Base-by-base conservation (phyloP, 2,888 invertebrate species). In the Phlogophora meticulosa region DNA sequence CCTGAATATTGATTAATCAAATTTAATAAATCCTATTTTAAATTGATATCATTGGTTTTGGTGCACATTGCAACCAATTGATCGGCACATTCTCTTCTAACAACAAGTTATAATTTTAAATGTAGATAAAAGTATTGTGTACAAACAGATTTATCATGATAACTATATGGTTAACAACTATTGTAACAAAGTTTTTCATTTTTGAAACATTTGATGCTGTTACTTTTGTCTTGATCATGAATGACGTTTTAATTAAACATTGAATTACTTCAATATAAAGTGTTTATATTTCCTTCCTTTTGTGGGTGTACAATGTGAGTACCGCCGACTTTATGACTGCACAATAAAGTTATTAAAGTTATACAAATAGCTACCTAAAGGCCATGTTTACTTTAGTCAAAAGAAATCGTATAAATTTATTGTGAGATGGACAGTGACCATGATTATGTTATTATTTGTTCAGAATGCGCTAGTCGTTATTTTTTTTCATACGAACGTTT, bases 231-330 rank as follows among this genome's bases (percentile, higher is more conserved):
- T 87, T 91, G 92, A 94, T 95, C 93, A 94, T 93, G 92, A 92
- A 94, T 93, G 92, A 92, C 91, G 93, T 93, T 94, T 92, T 91
- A 84, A 94, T 94, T 95, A 94, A 94, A 95, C 90, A 92, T 91
- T 93, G 87, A 89, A 90, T 91, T 91, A 93, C 90, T 90, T 91
- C 80, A 85, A 82, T 65, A 81, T 17, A 49, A 45, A 15, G 62
- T 59, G 55, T 76, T 76, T 72, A 5, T 62, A 52, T 62, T 72
- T 55, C 49, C 62, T 67, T 59, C 58, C 55, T 66, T 42, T 72
- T 60, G 22, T 48, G 28, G 15, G 17, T 55, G 22, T 52, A 28
- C 34, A 76, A 52, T 61, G 20, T 59, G n/a, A n/a, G n/a, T 38
- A 36, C 34, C 53, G 10, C 45, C 13, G 28, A 40, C 42, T 69